Conservation (phyloP, 2,888 invertebrate genomes). For the Caenorhabditis parvicauda region DNA sequence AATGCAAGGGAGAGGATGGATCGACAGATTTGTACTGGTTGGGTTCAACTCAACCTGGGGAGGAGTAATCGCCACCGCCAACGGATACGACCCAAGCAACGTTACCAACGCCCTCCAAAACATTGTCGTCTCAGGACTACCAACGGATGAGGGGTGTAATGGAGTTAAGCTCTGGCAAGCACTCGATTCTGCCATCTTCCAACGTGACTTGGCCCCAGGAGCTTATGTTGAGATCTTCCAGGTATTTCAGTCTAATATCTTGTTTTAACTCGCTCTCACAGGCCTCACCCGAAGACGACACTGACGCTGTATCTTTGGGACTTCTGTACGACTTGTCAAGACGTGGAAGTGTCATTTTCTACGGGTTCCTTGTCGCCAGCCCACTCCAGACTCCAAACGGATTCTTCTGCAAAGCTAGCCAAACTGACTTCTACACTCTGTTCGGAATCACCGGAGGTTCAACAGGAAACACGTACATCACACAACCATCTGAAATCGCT, state of each 20-base stretch:
- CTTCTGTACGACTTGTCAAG: conserved; percentile 29
- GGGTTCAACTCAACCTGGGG: conserved; percentile 48
- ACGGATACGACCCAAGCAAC: conserved; percentile 14
- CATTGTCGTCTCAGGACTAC: conserved; percentile 11
- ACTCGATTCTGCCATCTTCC: conserved; percentile 22
- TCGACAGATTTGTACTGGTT: conserved; percentile 37
- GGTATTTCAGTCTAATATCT: not conserved
- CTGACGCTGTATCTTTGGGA: conserved; percentile 15
- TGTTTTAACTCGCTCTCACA: not conserved
- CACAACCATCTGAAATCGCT: conserved; percentile 20
- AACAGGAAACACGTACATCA: conserved; percentile 24
- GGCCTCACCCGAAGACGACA: conserved; percentile 35
- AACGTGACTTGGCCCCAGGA: conserved; percentile 25
- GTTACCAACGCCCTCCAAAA: conserved; percentile 18
- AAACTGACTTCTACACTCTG: conserved; percentile 25
- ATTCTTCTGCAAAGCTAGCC: conserved; percentile 32
- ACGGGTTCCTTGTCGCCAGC: conserved; percentile 23
- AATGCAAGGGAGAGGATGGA: conserved; percentile 35
- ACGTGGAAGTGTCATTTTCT: conserved; percentile 16
- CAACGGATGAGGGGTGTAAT: conserved; percentile 34
- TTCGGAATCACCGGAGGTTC: conserved; percentile 29
- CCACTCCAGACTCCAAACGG: conserved; percentile 16
- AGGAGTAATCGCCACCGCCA: conserved; percentile 27
- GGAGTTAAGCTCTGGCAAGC: conserved; percentile 40
- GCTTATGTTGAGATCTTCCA: conserved; percentile 43